Evolutionary conservation across 2,888 invertebrate genomes (phyloP).

Genomic region (Parnassius apollo): DNA sequence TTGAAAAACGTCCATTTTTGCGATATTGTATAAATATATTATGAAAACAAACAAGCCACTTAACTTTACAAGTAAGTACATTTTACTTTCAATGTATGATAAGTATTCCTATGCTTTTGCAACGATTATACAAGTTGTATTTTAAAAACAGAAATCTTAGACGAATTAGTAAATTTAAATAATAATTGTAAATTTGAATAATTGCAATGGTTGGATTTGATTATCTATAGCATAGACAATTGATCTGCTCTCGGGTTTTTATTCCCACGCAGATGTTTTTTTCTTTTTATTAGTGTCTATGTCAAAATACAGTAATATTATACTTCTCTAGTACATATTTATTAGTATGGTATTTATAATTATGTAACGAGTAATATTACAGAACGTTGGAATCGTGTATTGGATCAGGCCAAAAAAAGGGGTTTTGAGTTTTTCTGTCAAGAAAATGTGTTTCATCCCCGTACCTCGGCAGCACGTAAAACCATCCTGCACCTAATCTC

Average conservation of each 20-base stretch:
- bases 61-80: conserved; percentile 13
- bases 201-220: conserved; percentile 25
- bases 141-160: conserved; percentile 10
- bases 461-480: too few species aligned
- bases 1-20: conserved; percentile 51
- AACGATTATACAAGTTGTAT: conserved; percentile 23
- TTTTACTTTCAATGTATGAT: conserved; percentile 29
- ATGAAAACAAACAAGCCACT: background rate
- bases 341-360: too few species aligned
- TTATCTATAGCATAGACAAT: conserved; percentile 14
- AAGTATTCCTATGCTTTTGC: conserved; percentile 23
- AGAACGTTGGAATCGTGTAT: too few species aligned
- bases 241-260: conserved; percentile 1
- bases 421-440: too few species aligned
- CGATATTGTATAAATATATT: conserved; percentile 29
- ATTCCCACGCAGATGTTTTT: background rate
- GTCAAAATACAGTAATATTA: too few species aligned
- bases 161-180: conserved; percentile 16
- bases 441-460: too few species aligned
- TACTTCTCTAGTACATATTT: too few species aligned
- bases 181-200: conserved; percentile 17
- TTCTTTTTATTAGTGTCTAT: conserved; percentile 3
- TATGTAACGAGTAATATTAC: too few species aligned
- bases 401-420: too few species aligned
- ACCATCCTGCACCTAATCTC: too few species aligned